Evolutionary conservation across 2,113 vertebrate species (phyloP), one percentile per base, ranked within the genome.

Genomic region (Lepidothrix coronata): DNA sequence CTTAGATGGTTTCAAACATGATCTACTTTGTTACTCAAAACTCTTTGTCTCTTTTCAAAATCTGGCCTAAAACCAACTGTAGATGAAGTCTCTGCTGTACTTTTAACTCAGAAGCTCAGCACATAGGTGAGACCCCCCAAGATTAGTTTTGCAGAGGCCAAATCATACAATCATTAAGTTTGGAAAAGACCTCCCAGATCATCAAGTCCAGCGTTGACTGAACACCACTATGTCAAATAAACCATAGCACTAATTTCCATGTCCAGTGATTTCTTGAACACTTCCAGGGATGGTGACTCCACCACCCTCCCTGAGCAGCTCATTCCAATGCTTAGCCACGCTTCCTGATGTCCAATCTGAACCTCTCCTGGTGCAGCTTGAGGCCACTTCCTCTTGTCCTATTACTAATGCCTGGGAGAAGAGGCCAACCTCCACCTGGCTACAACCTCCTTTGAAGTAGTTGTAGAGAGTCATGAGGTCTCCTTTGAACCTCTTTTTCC

Each of bases 91-190:
- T 77, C 24, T 5, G 3, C 54, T 41, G 5, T 39, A 24, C 41
- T 84, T 75, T 58, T 46, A 70, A 61, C n/a, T 54, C 72, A 59
- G 39, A 46, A 87, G 21, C 5, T 51, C 54, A 65, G 62, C 44
- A 51, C 1, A 0, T 3, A 1, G 2, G 31, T 22, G 5, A 62
- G 20, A 83, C 5, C 1, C 2, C 10, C 7, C 28, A n/a, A 33
- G 43, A 44, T 1, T 0, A 75, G 41, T 41, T 91, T 30, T 71
- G 57, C 20, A 37, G 37, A 75, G 22, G 31, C 23, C 0, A 0
- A 70, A 83, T 46, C 46, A 75, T 12, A 48, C 16, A 70, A 54
- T 31, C 14, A 35, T 49, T 68, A 41, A 55, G 14, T 11, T 7
- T 62, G 55, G 46, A 83, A 68, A 68, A 68, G n/a, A 61, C n/a